These are phyloP conservation scores for Siphamia tubifer DNA, from an alignment of 2,113 vertebrate genomes.

Conservation along the genomic window DNA sequence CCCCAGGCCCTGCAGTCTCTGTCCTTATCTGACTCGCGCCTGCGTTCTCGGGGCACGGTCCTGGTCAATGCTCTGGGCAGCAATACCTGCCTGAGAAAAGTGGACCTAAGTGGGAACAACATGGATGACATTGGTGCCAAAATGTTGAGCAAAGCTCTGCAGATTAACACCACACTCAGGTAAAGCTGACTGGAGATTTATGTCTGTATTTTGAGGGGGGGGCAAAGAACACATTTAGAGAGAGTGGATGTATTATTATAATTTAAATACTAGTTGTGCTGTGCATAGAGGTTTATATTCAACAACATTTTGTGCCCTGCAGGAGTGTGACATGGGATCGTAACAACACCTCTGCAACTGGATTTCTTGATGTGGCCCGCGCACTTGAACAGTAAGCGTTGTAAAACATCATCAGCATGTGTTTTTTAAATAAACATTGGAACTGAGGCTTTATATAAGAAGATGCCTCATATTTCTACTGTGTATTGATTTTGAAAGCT, in stretches of 20 bases:
- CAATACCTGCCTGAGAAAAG: slow-evolving; percentile 86
- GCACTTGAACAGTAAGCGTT: slow-evolving; percentile 87
- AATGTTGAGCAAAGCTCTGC: slow-evolving; percentile 91
- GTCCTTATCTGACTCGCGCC: slow-evolving; percentile 83
- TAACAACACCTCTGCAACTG: slow-evolving; percentile 86
- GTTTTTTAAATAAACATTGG: neutral
- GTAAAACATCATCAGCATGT: neutral
- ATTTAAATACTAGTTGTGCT: neutral
- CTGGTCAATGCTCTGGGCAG: slow-evolving; percentile 88
- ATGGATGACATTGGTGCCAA: slow-evolving; percentile 91
- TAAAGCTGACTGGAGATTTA: neutral
- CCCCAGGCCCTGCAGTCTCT: slow-evolving; percentile 84
- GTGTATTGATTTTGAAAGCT: neutral
- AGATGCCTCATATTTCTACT: neutral
- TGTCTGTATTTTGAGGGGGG: too few relatives aligned
- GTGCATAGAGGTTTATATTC: slow-evolving; percentile 1
- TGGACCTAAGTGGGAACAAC: slow-evolving; percentile 87
- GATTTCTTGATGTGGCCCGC: slow-evolving; percentile 87
- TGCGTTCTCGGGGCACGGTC: slow-evolving; percentile 86
- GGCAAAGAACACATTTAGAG: neutral
- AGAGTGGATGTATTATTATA: neutral
- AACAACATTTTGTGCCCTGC: slow-evolving; percentile 26
- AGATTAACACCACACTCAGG: slow-evolving; percentile 78
- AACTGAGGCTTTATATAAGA: neutral
- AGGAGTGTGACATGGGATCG: slow-evolving; percentile 91